Conservation (phyloP, 2,888 invertebrate species). For the Yponomeuta malinellus region DNA sequence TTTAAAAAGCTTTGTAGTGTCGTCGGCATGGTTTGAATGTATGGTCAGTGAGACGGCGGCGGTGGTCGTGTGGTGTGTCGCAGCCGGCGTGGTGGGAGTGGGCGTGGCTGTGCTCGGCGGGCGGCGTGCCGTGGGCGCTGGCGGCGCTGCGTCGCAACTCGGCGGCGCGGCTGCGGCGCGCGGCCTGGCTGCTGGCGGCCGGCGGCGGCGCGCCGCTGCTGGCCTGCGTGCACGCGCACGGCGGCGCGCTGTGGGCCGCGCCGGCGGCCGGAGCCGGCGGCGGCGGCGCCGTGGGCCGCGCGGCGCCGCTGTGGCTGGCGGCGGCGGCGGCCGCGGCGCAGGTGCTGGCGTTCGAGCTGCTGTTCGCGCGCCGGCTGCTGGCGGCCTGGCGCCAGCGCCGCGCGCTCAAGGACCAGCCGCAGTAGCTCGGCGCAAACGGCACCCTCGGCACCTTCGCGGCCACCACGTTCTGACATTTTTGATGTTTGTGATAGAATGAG, state of each 20-base stretch:
- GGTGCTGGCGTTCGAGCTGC: constrained; percentile 90
- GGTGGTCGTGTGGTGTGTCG: constrained; percentile 33
- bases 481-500: no score
- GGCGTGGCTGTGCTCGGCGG: constrained; percentile 90
- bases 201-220: constrained; percentile 74
- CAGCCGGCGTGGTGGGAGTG: constrained; percentile 95
- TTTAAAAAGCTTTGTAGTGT: no score
- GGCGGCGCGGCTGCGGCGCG: constrained; percentile 83
- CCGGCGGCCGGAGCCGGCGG: constrained; percentile 85
- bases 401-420: constrained; percentile 55
- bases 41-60: not conserved
- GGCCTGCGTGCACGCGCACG: constrained; percentile 88
- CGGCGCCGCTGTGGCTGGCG: constrained; percentile 72
- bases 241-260: constrained; percentile 80
- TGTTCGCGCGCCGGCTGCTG: constrained; percentile 88
- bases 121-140: constrained; percentile 89
- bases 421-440: not conserved
- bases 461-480: no score
- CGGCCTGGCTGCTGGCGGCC: constrained; percentile 63
- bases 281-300: constrained; percentile 85
- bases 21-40: not conserved
- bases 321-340: constrained; percentile 87
- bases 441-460: no score
- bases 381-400: constrained; percentile 89
- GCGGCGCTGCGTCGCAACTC: constrained; percentile 91